Evolutionary conservation across 2,797 vertebrate genomes (phyloP).

Genomic region (Sebastes glaucus): DNA sequence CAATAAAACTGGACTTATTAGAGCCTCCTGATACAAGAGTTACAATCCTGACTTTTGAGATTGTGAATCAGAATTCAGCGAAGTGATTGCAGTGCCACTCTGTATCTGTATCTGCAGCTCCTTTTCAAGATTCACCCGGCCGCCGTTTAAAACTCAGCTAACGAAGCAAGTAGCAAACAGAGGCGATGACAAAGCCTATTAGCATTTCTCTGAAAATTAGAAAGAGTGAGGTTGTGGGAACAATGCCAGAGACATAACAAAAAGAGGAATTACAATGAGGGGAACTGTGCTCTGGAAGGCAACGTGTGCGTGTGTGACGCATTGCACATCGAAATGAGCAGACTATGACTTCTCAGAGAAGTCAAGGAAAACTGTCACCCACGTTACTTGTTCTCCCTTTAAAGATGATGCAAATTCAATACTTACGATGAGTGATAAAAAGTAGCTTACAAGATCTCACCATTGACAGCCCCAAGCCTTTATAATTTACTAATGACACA

Average conservation of each 20-base stretch:
- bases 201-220: constrained; percentile 62
- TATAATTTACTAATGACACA: not conserved
- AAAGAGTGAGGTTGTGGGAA: constrained; percentile 36
- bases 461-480: not conserved
- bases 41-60: not conserved
- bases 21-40: not conserved
- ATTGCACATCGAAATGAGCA: constrained; percentile 3
- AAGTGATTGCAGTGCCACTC: not conserved
- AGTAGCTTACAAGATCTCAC: not conserved
- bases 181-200: constrained; percentile 58
- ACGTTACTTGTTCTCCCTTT: not conserved
- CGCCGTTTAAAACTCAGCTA: constrained; percentile 49
- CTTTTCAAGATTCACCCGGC: constrained; percentile 14
- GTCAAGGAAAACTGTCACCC: not conserved
- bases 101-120: constrained; percentile 22
- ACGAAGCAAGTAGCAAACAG: constrained; percentile 47
- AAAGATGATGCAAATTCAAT: not conserved
- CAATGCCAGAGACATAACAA: constrained; percentile 36
- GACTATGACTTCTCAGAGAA: not conserved
- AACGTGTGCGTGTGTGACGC: constrained; percentile 22
- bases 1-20: constrained; percentile 3
- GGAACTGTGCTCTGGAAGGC: constrained; percentile 21
- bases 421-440: not conserved
- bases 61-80: not conserved
- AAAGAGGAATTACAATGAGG: constrained; percentile 38